Conservation (phyloP, 2,113 vertebrate species). For the Anoplopoma fimbria region DNA sequence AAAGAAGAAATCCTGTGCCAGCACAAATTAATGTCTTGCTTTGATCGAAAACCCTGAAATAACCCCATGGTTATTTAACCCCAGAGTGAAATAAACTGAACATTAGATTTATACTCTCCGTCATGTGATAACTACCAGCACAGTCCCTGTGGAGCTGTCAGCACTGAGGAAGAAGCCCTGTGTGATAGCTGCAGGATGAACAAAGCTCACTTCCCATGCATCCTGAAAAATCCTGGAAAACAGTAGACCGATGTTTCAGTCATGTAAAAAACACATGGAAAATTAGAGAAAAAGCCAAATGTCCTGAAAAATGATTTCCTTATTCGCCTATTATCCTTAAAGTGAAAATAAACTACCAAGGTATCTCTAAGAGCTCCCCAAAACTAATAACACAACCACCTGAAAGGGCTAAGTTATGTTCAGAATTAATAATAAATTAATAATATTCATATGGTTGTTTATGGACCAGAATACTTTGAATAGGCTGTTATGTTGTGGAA, state of each 20-base stretch:
- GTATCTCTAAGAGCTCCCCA: not conserved
- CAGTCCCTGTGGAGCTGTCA: not conserved
- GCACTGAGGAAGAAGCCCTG: not conserved
- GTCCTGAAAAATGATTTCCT: too few relatives aligned
- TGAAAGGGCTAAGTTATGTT: not conserved
- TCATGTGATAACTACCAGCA: constrained; percentile 5
- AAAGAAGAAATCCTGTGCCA: not conserved
- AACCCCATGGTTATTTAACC: not conserved
- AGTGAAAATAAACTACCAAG: not conserved
- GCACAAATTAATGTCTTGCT: not conserved
- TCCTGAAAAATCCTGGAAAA: too few relatives aligned
- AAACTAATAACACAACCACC: not conserved
- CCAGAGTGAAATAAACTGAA: not conserved
- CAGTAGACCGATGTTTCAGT: too few relatives aligned
- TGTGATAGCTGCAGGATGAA: constrained; percentile 12
- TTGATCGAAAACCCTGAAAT: not conserved
- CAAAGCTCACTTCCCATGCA: too few relatives aligned
- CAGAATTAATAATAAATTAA: too few relatives aligned
- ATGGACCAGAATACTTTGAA: too few relatives aligned
- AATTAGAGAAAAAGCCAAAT: too few relatives aligned
- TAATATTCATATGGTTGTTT: too few relatives aligned
- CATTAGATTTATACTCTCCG: not conserved
- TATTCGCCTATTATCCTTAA: not conserved
- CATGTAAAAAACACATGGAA: too few relatives aligned
- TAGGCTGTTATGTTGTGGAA: too few relatives aligned